Base-by-base conservation (phyloP, 2,888 invertebrate species). In the Drosophila antonietae region DNA sequence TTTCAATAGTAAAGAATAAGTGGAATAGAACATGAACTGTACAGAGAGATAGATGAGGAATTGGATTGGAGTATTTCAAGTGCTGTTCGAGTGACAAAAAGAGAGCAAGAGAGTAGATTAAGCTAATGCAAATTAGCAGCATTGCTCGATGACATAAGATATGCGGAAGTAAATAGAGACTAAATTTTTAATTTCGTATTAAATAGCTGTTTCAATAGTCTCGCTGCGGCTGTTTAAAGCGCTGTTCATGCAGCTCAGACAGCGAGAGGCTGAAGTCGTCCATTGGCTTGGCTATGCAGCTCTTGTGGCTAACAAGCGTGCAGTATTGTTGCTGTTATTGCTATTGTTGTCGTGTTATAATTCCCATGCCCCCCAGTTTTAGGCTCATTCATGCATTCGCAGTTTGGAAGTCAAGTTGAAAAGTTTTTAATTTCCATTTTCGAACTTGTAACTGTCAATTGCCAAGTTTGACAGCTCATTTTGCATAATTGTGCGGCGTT, bases 381-480 rank as follows among this genome's bases (percentile, higher is more conserved):
- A 6, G 28, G 28, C 28, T 28, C 28, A 28, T 28, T 51, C 14
- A 6, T 10, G 49, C 56, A 33, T 8, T 47, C 46, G n/a, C 23
- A 37, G 31, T 68, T 18, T 4, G 58, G 53, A 37, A 23, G 51
- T 33, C 35, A 37, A 56, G 59, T 47, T 67, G 71, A 71, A 63
- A 66, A 64, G 33, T 56, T 62, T 46, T 51, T 41, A 56, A 73
- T 68, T 73, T 69, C 60, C 52, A 70, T 71, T 64, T 56, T 66
- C 55, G 58, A 80, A 80, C 68, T 78, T 73, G 67, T 67, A 74
- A 73, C 81, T 83, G 82, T 83, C 83, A 81, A 82, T 81, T 83
- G 69, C 68, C 71, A 79, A 81, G 78, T 74, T 83, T 88, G 86
- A 88, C 87, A 84, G 86, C 77, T 81, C 84, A 82, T 81, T 81